Evolutionary conservation across 2,888 invertebrate species (phyloP).

Genomic region (Leptinotarsa tumamoca): DNA sequence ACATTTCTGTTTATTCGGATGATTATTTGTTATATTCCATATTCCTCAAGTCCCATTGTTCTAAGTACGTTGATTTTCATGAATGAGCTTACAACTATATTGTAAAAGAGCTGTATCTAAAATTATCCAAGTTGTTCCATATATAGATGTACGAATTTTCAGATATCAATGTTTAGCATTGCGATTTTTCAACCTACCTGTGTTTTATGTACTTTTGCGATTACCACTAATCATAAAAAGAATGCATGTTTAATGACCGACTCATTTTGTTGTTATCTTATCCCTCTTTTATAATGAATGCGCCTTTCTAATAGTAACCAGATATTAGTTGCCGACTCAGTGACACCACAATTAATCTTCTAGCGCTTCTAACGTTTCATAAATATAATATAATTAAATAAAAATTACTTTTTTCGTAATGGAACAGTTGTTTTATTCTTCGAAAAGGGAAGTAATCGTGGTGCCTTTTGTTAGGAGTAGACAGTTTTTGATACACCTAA

Average conservation of each 20-base stretch:
- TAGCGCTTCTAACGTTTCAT: constrained; percentile 28
- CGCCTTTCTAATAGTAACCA: constrained; percentile 28
- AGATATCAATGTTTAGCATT: background rate
- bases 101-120: no score
- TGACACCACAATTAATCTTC: constrained; percentile 37
- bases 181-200: background rate
- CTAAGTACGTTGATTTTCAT: no score
- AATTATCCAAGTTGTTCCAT: no score
- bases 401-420: constrained; percentile 23
- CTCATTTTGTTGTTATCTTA: constrained; percentile 21
- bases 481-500: constrained; percentile 20
- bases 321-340: constrained; percentile 25
- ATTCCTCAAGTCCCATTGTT: no score
- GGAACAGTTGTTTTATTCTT: constrained; percentile 30
- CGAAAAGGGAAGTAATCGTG: constrained; percentile 19
- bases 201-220: background rate
- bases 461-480: constrained; percentile 19
- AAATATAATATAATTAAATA: constrained; percentile 35
- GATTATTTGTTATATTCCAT: no score
- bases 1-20: no score
- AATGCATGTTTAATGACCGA: background rate
- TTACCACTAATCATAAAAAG: background rate
- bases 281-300: constrained; percentile 25
- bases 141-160: no score
- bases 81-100: no score